These are phyloP conservation scores for Archips xylosteana DNA, from an alignment of 2,888 invertebrate species.

Conservation along the genomic window DNA sequence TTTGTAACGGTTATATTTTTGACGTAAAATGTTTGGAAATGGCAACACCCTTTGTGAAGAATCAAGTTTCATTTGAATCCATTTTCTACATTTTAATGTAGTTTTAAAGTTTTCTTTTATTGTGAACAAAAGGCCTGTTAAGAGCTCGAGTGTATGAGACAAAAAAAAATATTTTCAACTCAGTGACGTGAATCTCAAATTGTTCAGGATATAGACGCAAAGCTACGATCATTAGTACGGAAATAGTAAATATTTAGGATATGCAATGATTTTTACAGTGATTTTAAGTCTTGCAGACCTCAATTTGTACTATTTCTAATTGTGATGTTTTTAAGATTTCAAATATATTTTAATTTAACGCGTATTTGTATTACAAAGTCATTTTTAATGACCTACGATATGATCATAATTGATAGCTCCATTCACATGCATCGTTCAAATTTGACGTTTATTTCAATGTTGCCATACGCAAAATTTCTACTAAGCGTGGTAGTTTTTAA, in stretches of 20 bases:
- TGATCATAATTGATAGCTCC: constrained; percentile 2
- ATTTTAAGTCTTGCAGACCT: constrained; percentile 16
- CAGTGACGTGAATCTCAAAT: no score
- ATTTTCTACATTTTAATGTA: no score
- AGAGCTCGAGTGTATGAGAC: no score
- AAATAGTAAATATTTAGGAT: constrained; percentile 1
- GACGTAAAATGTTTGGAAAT: no score
- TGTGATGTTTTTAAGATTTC: constrained; percentile 11
- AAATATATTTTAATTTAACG: neutral
- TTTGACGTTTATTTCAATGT: neutral
- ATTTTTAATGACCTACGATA: constrained; percentile 7
- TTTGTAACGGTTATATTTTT: no score
- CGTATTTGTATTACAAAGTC: neutral
- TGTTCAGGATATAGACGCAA: no score
- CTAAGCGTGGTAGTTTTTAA: constrained; percentile 1
- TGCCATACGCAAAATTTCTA: constrained; percentile 2
- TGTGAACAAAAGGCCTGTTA: no score
- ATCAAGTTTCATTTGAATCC: no score
- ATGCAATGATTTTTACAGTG: constrained; percentile 30
- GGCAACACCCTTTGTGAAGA: no score
- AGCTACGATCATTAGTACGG: no score
- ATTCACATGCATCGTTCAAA: neutral
- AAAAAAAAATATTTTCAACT: no score
- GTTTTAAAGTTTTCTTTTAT: no score
- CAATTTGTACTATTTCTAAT: constrained; percentile 33